These are phyloP conservation scores for Danio rerio DNA, from an alignment of 2,113 vertebrate genomes.

Conservation along the genomic window GRCz12tu NC_133195.1:36104001-36104500, in stretches of 20 bases:
- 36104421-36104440: constrained; percentile 57
- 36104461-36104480: not conserved
- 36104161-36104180: not conserved
- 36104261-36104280: not conserved
- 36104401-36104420: constrained; percentile 44
- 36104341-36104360: constrained; percentile 58
- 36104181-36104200: not conserved
- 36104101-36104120: too few species aligned
- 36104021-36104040: too few species aligned
- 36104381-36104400: constrained; percentile 56
- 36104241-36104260: too few species aligned
- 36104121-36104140: too few species aligned
- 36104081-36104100: too few species aligned
- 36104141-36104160: too few species aligned
- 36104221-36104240: not conserved
- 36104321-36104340: constrained; percentile 52
- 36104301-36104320: constrained; percentile 46
- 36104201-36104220: not conserved
- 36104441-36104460: constrained; percentile 33
- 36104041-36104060: too few species aligned
- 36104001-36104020: too few species aligned
- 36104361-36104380: constrained; percentile 54
- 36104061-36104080: too few species aligned
- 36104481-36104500: not conserved
- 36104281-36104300: constrained; percentile 44